Evolutionary conservation across 2,797 vertebrate genomes (phyloP).

Genomic region (Enteromius mattozi): DNA sequence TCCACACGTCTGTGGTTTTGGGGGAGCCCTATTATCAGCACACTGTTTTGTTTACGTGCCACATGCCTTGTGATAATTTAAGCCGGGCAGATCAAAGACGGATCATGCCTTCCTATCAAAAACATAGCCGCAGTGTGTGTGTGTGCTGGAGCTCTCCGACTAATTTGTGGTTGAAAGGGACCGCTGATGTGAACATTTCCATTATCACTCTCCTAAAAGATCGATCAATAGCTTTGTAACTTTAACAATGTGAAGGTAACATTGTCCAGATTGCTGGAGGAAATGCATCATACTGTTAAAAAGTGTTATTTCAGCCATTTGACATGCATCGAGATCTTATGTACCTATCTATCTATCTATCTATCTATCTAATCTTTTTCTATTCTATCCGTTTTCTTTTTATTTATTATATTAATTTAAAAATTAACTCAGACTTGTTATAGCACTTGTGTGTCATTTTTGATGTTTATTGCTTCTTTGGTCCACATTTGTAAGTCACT

Average conservation of each 20-base stretch:
- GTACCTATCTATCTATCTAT: neutral
- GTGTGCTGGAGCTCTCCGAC: neutral
- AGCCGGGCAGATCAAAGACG: conserved; percentile 9
- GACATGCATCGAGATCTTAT: neutral
- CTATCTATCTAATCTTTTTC: neutral
- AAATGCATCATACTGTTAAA: neutral
- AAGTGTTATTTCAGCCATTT: neutral
- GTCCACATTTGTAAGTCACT: too few species aligned
- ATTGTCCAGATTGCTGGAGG: neutral
- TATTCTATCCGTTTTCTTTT: too few species aligned
- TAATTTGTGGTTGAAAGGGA: neutral
- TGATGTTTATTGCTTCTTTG: too few species aligned
- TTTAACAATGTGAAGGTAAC: neutral
- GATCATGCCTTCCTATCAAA: conserved; percentile 13
- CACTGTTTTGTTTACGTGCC: conserved; percentile 59
- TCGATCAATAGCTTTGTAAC: conserved; percentile 5
- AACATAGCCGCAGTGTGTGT: neutral
- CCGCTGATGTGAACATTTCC: conserved; percentile 1
- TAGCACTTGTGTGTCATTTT: too few species aligned
- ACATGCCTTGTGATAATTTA: conserved; percentile 49
- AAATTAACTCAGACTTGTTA: too few species aligned
- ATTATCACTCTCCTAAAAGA: neutral
- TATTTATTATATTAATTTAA: too few species aligned
- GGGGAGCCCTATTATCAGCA: conserved; percentile 57
- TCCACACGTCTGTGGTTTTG: conserved; percentile 60